Evolutionary conservation across 2,797 vertebrate species (phyloP).

Genomic region (Cyprinella venusta): DNA sequence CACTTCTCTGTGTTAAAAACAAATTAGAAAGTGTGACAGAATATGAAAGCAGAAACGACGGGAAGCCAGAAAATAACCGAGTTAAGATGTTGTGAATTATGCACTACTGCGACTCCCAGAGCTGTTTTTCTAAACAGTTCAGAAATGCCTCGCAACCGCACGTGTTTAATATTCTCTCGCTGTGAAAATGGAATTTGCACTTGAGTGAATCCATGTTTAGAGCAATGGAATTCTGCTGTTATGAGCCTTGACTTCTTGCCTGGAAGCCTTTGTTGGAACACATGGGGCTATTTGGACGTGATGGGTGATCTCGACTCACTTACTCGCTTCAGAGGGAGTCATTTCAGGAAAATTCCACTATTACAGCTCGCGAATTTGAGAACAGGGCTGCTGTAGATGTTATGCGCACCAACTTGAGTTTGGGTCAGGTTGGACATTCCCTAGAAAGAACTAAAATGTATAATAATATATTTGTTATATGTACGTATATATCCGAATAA

Average conservation of each 20-base stretch:
- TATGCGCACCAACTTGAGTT: not conserved
- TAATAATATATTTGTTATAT: too few species aligned
- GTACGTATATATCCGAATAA: too few species aligned
- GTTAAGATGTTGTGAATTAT: constrained; percentile 31
- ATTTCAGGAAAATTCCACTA: constrained; percentile 14
- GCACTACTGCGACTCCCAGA: constrained; percentile 10
- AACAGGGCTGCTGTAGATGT: not conserved
- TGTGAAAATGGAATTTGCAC: constrained; percentile 39
- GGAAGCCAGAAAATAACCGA: not conserved
- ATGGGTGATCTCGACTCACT: constrained; percentile 41
- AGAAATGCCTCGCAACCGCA: constrained; percentile 3
- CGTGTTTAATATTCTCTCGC: constrained; percentile 40
- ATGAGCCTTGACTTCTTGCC: constrained; percentile 48
- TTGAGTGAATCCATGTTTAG: constrained; percentile 41
- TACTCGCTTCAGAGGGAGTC: constrained; percentile 41
- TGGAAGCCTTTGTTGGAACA: constrained; percentile 42
- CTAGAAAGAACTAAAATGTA: not conserved
- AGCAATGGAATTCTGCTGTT: constrained; percentile 23
- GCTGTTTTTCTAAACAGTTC: constrained; percentile 18
- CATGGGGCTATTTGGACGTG: constrained; percentile 31
- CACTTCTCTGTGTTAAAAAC: not conserved
- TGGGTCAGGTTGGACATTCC: not conserved
- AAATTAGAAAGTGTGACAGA: not conserved
- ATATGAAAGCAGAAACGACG: constrained; percentile 14
- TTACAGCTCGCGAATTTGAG: constrained; percentile 20